These are phyloP conservation scores for Rhodinocichla rosea DNA, from an alignment of 2,113 vertebrate species.

Conservation along the genomic window DNA sequence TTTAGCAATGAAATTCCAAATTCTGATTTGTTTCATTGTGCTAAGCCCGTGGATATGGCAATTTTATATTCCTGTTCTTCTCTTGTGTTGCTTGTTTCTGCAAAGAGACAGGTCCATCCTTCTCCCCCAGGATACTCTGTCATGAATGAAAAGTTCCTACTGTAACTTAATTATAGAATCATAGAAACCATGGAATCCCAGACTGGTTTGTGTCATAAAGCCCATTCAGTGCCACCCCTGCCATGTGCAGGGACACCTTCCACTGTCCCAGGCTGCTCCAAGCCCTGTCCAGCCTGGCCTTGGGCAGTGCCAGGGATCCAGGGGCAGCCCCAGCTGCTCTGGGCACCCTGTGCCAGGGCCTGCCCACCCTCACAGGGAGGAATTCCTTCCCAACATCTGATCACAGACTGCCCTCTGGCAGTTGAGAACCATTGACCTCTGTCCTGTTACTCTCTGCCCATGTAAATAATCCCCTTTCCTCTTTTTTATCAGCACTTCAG, in stretches of 20 bases:
- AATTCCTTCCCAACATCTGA: background rate
- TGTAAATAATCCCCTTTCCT: background rate
- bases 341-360: background rate
- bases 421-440: background rate
- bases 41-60: background rate
- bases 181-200: background rate
- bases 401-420: background rate
- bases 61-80: background rate
- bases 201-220: background rate
- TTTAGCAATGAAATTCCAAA: background rate
- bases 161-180: background rate
- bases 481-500: background rate
- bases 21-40: background rate
- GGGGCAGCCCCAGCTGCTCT: background rate
- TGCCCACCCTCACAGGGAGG: background rate
- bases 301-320: background rate
- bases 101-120: background rate
- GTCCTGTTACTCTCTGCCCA: background rate
- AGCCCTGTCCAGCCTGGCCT: background rate
- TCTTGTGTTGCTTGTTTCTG: background rate
- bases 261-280: background rate
- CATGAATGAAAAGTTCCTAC: background rate
- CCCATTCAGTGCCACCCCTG: background rate
- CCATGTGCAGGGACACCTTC: background rate
- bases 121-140: background rate